Percentiles rank a stretch among this genome's conserved stretches.
Evolutionary conservation across 2,888 invertebrate species (phyloP).

Genomic region (Megastigmus dorsalis): DNA sequence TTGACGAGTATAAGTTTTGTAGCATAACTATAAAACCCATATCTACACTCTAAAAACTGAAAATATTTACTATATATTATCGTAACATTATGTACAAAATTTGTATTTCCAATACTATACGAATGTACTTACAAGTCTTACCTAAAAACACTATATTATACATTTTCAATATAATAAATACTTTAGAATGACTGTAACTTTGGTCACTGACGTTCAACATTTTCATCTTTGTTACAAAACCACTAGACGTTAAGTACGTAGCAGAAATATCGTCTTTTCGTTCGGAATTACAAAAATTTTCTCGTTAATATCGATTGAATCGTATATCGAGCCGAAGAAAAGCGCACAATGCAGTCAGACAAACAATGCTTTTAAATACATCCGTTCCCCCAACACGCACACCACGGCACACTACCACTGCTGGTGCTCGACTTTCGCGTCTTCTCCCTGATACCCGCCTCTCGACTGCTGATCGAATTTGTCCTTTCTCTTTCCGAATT

Average conservation of each 20-base stretch:
- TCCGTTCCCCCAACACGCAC: constrained; percentile 90
- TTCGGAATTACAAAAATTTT: neutral
- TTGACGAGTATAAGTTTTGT: neutral
- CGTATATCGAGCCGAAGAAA: too few relatives aligned
- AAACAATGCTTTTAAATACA: constrained; percentile 80
- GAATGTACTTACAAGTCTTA: too few relatives aligned
- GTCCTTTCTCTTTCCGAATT: constrained; percentile 81
- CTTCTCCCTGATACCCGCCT: constrained; percentile 74
- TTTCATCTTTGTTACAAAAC: neutral
- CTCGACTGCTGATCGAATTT: constrained; percentile 79
- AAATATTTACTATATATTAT: too few relatives aligned
- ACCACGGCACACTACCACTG: constrained; percentile 87
- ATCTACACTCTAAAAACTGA: constrained; percentile 1
- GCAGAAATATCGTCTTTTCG: neutral
- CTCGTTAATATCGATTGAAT: too few relatives aligned
- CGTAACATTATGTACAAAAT: constrained; percentile 18
- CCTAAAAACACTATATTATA: too few relatives aligned
- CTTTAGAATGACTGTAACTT: too few relatives aligned
- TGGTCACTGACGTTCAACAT: too few relatives aligned
- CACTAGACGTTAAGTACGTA: neutral
- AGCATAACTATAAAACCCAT: neutral
- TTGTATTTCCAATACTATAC: too few relatives aligned
- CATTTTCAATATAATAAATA: too few relatives aligned
- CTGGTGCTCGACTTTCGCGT: constrained; percentile 81
- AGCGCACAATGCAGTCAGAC: too few relatives aligned